Evolutionary conservation across 2,888 invertebrate species (phyloP).

Genomic region (Limulus polyphemus): DNA sequence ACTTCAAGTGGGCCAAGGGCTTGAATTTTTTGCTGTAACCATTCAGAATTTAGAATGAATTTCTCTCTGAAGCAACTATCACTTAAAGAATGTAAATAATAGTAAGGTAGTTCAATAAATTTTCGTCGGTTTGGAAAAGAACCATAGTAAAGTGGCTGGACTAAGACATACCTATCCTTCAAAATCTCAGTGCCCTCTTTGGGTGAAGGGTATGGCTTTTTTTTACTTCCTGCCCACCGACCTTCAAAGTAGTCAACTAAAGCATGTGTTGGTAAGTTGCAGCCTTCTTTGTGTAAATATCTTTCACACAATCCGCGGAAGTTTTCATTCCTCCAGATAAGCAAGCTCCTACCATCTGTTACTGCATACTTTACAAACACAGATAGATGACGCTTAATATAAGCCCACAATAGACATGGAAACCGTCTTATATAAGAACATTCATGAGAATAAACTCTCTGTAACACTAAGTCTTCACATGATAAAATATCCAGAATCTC

Average conservation of each 20-base stretch:
- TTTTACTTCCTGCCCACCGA: constrained; percentile 13
- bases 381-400: constrained; percentile 9
- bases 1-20: constrained; percentile 31
- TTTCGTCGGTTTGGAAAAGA: constrained; percentile 51
- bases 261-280: constrained; percentile 3
- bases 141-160: constrained; percentile 17
- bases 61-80: constrained; percentile 40
- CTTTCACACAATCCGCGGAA: constrained; percentile 16
- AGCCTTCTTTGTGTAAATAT: constrained; percentile 7
- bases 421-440: constrained; percentile 12
- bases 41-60: constrained; percentile 60
- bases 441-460: constrained; percentile 24
- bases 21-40: constrained; percentile 66
- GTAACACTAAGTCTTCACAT: constrained; percentile 33
- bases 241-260: constrained; percentile 17
- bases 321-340: constrained; percentile 13
- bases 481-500: constrained; percentile 53
- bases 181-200: no score
- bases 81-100: constrained; percentile 33
- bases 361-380: constrained; percentile 14
- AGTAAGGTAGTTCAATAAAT: constrained; percentile 59
- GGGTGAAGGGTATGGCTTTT: not conserved
- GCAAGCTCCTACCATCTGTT: constrained; percentile 17
- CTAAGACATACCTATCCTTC: constrained; percentile 5
- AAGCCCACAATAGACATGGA: constrained; percentile 14